Evolutionary conservation across 2,113 vertebrate genomes (phyloP).

Genomic region (Tauraco erythrolophus): DNA sequence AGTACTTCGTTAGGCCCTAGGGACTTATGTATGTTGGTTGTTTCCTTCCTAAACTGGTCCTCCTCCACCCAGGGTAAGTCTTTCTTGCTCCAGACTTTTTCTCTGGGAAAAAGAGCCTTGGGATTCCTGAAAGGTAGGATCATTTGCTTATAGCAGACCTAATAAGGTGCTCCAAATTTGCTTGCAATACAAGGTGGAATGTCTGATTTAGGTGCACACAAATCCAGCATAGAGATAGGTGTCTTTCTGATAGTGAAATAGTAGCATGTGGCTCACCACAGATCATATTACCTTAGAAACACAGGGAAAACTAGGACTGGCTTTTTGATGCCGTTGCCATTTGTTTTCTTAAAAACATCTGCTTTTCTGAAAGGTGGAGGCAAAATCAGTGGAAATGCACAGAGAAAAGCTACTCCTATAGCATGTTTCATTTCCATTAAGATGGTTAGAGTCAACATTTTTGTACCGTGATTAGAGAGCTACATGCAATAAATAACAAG

Average conservation of each 20-base stretch:
- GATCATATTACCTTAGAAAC: not conserved
- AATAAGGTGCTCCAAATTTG: not conserved
- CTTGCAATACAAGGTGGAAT: not conserved
- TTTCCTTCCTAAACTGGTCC: not conserved
- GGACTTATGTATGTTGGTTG: not conserved
- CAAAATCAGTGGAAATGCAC: not conserved
- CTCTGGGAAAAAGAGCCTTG: not conserved
- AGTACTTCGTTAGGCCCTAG: not conserved
- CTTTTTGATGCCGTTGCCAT: not conserved
- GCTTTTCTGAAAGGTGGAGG: not conserved
- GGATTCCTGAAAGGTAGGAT: not conserved
- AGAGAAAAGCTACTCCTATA: not conserved
- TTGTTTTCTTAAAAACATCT: not conserved
- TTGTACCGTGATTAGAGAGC: not conserved
- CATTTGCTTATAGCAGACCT: not conserved
- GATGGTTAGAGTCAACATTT: not conserved
- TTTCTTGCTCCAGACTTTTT: not conserved
- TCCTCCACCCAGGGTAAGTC: not conserved
- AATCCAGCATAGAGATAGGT: not conserved
- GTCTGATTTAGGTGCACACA: not conserved
- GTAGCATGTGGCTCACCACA: not conserved
- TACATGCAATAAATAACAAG: not conserved
- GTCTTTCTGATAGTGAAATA: not conserved
- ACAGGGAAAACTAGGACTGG: not conserved
- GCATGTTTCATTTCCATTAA: not conserved